Base-by-base conservation (phyloP, 1,140 invertebrate species). In the Heliconius nattereri region DNA sequence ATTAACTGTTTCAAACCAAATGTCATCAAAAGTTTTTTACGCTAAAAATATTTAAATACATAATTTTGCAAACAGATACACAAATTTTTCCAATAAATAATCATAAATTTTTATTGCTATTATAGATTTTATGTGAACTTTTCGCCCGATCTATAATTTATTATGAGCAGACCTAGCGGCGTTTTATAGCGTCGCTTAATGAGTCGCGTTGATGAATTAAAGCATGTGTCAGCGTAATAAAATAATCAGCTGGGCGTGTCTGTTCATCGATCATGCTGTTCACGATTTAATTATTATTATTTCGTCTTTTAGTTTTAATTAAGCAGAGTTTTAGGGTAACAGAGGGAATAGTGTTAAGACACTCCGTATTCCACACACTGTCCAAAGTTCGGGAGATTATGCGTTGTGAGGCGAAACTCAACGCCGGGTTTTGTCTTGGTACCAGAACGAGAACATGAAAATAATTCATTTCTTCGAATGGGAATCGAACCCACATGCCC, bases 131-230 rank as follows among this genome's bases (percentile, higher is more conserved):
- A 76, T 86, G 85, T 87, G 85, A 87, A 82, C 85, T 84, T 86
- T 84, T 86, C 78, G 83, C 77, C 35, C 73, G 77, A 32, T 49
- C 37, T 40, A 80, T 88, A 83, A 86, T 85, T 86, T 88, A 88
- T 80, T 83, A 78, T 80, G 20, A 26, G 49, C 26, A n/a, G 78
- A 75, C 78, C 75, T 74, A 82, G 73, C 80, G 76, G 79, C 80
- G 76, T 79, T 86, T 86, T 86, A 86, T 84, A 71, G 81, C 75
- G 79, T 74, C 71, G 66, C 82, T 82, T 87, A 88, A 88, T 88
- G 85, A 88, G 81, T 75, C 66, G 71, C 72, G 82, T 83, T 87
- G 82, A 87, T 79, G 85, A 84, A 82, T 86, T 86, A 83, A 86
- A 86, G 86, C 85, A 86, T 29, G 60, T 66, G 60, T 66, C 60